phyloP scores from a whole-genome alignment of 2,888 invertebrate genomes.

The Synanthedon formicaeformis region DNA sequence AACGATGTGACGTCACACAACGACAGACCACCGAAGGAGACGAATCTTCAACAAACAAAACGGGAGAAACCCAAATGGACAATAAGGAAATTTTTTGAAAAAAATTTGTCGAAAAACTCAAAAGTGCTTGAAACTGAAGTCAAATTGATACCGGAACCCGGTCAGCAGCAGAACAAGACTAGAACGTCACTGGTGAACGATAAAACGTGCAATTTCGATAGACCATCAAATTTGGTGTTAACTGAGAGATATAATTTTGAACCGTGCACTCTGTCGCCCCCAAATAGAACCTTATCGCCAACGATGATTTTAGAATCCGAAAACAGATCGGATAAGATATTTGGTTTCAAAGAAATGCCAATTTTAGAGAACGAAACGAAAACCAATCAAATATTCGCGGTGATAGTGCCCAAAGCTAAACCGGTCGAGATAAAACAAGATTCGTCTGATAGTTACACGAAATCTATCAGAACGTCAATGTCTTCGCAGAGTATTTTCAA shows the following conservation, averaged over 20 bases:
- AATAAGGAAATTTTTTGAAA: conserved; percentile 52
- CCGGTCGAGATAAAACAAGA: conserved; percentile 31
- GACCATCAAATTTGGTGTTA: conserved; percentile 44
- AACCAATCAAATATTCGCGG: conserved; percentile 54
- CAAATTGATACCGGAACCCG: conserved; percentile 51
- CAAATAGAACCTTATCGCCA: conserved; percentile 56
- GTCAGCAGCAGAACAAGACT: conserved; percentile 22
- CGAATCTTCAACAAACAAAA: conserved; percentile 50
- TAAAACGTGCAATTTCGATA: conserved; percentile 37
- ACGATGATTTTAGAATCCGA: conserved; percentile 53
- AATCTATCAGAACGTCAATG: conserved; percentile 35
- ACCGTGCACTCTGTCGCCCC: conserved; percentile 57
- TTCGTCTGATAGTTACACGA: conserved; percentile 47
- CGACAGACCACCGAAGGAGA: conserved; percentile 49
- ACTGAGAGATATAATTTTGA: conserved; percentile 40
- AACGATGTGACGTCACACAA: conserved; percentile 74
- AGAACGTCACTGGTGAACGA: conserved; percentile 41
- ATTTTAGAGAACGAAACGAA: conserved; percentile 26
- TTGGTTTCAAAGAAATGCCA: conserved; percentile 52
- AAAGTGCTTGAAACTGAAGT: conserved; percentile 67
- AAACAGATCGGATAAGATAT: conserved; percentile 42
- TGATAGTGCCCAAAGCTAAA: conserved; percentile 58
- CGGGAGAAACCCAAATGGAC: conserved; percentile 55
- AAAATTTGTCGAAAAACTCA: conserved; percentile 28
- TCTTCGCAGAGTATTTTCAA: conserved; percentile 51